Evolutionary conservation across 2,113 vertebrate genomes (phyloP).

Genomic region (Pachyramphus minor): DNA sequence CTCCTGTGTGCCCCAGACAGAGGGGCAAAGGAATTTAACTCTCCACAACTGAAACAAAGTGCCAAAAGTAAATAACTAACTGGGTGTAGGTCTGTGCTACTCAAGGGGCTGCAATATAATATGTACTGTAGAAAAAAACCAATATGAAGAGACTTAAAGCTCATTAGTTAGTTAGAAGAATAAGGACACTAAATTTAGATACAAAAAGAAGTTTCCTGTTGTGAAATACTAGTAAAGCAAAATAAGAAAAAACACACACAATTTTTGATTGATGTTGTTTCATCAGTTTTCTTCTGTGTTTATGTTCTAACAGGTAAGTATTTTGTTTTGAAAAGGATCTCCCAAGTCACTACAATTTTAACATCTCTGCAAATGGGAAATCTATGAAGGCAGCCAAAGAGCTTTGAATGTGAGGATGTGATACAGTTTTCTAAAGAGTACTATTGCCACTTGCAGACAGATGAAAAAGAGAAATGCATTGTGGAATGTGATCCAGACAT

Average conservation of each 20-base stretch:
- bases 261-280: background rate
- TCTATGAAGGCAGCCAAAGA: background rate
- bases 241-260: background rate
- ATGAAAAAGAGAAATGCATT: background rate
- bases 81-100: background rate
- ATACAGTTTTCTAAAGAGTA: background rate
- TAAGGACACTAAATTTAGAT: background rate
- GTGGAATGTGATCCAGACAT: background rate
- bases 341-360: background rate
- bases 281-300: background rate
- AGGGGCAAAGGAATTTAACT: background rate
- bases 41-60: background rate
- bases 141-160: background rate
- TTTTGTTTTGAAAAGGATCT: background rate
- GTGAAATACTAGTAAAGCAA: background rate
- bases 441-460: background rate
- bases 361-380: background rate
- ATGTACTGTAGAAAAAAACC: background rate
- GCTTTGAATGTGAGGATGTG: background rate
- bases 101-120: background rate
- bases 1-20: fast-evolving
- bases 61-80: background rate
- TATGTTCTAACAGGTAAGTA: background rate
- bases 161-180: background rate
- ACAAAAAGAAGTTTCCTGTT: background rate